Evolutionary conservation across 2,113 vertebrate species (phyloP).

Genomic region (Sitta europaea): DNA sequence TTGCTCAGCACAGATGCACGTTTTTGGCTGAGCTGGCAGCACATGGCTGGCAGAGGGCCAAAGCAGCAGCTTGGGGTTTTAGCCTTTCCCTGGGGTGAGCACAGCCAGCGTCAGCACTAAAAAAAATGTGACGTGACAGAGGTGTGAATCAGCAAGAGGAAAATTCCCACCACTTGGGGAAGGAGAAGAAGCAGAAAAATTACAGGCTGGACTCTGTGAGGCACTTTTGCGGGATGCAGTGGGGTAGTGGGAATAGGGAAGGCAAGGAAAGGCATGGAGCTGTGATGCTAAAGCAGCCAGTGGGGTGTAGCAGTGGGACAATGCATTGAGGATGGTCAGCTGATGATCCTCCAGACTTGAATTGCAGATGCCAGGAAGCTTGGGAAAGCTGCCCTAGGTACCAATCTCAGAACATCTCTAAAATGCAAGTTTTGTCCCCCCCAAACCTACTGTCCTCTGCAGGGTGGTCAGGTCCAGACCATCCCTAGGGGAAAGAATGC

Average conservation of each 20-base stretch:
- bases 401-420: neutral
- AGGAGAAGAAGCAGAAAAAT: neutral
- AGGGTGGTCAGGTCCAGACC: rapidly evolving
- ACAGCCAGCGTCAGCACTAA: neutral
- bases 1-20: neutral
- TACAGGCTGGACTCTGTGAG: neutral
- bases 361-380: neutral
- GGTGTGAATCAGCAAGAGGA: conserved; percentile 38
- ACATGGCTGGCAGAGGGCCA: neutral
- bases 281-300: neutral
- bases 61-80: conserved; percentile 8
- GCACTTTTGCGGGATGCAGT: neutral
- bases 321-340: no score
- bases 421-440: neutral
- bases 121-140: neutral
- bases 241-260: neutral
- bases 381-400: neutral
- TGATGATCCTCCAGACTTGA: neutral
- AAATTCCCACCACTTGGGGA: neutral
- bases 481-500: neutral
- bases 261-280: neutral
- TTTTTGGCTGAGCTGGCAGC: neutral
- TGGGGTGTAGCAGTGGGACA: rapidly evolving
- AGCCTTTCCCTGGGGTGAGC: neutral
- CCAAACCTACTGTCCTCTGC: rapidly evolving